phyloP scores from a whole-genome alignment of 2,888 invertebrate species.

The Chrysomela aeneicollis region DNA sequence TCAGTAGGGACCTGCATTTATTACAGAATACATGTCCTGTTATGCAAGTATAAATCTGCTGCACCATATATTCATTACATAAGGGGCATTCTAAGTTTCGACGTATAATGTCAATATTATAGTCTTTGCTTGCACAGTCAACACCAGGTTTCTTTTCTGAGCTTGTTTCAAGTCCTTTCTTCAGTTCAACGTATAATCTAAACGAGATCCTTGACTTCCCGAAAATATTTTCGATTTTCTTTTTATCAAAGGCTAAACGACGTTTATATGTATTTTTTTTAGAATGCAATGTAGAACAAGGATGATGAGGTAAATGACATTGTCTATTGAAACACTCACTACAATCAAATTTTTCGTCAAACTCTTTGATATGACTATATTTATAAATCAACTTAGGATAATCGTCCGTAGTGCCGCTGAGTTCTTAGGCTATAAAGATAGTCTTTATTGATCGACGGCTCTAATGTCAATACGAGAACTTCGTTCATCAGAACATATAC shows the following conservation, averaged over 20 bases:
- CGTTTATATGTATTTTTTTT: neutral
- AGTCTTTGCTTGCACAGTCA: neutral
- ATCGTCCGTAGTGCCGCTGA: neutral
- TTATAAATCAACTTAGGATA: neutral
- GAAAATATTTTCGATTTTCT: neutral
- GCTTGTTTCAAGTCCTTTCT: neutral
- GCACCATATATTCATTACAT: constrained; percentile 3
- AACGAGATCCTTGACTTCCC: neutral
- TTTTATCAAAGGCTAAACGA: neutral
- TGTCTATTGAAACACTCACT: neutral
- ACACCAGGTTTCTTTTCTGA: neutral
- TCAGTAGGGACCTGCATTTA: neutral
- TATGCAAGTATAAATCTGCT: neutral
- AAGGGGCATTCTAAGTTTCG: neutral
- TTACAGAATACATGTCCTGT: neutral
- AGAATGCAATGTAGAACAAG: neutral
- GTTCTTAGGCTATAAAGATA: neutral
- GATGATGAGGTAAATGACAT: neutral
- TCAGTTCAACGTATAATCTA: neutral
- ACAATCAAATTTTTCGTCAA: neutral
- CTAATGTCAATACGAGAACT: neutral
- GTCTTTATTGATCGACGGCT: neutral
- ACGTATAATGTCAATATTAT: neutral
- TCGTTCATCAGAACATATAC: neutral
- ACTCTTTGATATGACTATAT: neutral